Evolutionary conservation across 2,113 vertebrate species (phyloP).

Genomic region (Gallinago undulata): DNA sequence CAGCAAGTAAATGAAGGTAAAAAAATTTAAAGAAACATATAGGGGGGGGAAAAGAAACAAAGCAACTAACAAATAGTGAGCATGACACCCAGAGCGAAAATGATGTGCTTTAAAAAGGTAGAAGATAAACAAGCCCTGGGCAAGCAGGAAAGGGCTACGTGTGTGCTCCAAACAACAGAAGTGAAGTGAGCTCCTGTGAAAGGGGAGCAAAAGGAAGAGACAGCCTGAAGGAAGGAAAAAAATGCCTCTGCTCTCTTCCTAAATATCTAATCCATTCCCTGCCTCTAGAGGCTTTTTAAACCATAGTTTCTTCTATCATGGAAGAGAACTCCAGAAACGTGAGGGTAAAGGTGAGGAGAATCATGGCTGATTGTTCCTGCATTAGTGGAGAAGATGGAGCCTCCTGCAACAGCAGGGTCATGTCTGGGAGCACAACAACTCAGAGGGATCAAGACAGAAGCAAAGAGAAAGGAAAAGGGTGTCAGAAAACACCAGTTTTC

Average conservation of each 20-base stretch:
- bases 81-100: not conserved
- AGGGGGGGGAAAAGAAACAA: no score
- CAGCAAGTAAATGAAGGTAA: not conserved
- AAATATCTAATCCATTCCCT: not conserved
- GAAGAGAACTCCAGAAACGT: not conserved
- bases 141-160: not conserved
- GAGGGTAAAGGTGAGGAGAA: not conserved
- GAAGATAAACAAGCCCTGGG: not conserved
- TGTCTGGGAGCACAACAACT: not conserved
- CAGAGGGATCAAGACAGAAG: not conserved
- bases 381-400: accelerated
- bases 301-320: accelerated
- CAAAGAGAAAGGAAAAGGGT: not conserved
- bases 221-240: not conserved
- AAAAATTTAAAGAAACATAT: not conserved
- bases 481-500: not conserved
- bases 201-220: not conserved
- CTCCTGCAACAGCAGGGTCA: accelerated
- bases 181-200: accelerated
- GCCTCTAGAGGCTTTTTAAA: not conserved
- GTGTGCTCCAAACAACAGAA: not conserved
- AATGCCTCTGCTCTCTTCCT: not conserved
- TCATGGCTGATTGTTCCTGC: not conserved
- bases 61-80: not conserved
- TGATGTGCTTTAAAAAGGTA: no score